A percentile compares a stretch with the other conserved stretches of the same genome.
These are phyloP conservation scores for Glaucomys volans DNA, from an alignment of 2,113 vertebrate species.

Conservation along the genomic window DNA sequence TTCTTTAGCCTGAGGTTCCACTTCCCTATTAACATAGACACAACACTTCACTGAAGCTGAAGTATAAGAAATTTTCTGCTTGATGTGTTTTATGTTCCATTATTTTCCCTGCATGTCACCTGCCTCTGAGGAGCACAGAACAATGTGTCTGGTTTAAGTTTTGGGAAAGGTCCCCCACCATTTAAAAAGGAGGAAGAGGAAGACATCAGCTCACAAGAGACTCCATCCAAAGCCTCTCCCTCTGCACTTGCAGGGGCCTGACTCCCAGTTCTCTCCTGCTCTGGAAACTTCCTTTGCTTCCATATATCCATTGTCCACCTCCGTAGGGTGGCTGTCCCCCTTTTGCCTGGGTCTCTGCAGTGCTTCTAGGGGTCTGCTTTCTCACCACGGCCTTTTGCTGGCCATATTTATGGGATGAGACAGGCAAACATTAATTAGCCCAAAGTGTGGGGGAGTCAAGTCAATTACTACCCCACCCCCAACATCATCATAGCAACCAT, in stretches of 20 bases:
- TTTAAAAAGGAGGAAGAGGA: not conserved
- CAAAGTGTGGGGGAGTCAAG: not conserved
- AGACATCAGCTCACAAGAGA: not conserved
- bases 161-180: not conserved
- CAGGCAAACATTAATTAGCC: constrained; percentile 1
- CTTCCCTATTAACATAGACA: constrained; percentile 61
- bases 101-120: constrained; percentile 9
- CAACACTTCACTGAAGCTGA: constrained; percentile 42
- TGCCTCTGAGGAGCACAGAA: constrained; percentile 41
- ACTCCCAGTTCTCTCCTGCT: not conserved
- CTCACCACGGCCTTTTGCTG: not conserved
- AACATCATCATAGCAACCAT: not conserved
- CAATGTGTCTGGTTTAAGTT: not conserved
- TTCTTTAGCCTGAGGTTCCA: constrained; percentile 54
- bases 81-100: constrained; percentile 71
- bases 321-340: not conserved
- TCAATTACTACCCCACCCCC: not conserved
- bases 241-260: not conserved
- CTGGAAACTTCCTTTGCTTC: not conserved
- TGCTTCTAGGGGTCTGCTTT: not conserved
- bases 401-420: not conserved
- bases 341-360: not conserved
- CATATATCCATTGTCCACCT: rapidly evolving
- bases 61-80: constrained; percentile 75
- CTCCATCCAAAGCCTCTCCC: not conserved